These are phyloP conservation scores for Anastatus disparis DNA, from an alignment of 1,140 invertebrate genomes.

Conservation along the genomic window DNA sequence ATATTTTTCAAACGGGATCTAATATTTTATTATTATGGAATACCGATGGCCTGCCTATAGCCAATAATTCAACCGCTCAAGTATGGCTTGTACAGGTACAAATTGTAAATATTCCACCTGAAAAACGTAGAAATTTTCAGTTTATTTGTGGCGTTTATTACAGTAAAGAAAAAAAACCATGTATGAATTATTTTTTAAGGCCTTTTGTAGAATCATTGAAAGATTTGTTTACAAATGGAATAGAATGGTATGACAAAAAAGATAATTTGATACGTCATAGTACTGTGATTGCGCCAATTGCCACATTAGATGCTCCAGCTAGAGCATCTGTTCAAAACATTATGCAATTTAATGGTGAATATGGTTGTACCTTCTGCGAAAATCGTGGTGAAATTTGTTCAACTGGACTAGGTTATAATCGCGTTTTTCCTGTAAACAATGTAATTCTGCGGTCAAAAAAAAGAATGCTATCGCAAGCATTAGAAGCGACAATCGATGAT, in stretches of 20 bases:
- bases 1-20: background rate
- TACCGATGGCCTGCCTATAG: slow-evolving; percentile 32
- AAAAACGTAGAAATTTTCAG: too few relatives aligned
- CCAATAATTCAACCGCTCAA: slow-evolving; percentile 34
- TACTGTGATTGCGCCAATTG: slow-evolving; percentile 27
- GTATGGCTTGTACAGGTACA: slow-evolving; percentile 27
- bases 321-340: too few relatives aligned
- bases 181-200: slow-evolving; percentile 28
- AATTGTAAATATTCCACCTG: too few relatives aligned
- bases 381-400: background rate
- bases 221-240: slow-evolving; percentile 3
- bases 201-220: background rate
- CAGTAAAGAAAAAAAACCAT: slow-evolving; percentile 23
- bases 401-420: background rate
- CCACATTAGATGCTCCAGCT: too few relatives aligned
- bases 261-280: background rate
- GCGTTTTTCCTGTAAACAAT: background rate
- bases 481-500: background rate
- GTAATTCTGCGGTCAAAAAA: background rate
- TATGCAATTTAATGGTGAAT: too few relatives aligned
- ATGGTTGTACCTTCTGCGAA: background rate
- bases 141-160: slow-evolving; percentile 31
- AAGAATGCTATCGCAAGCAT: background rate
- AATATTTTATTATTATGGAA: slow-evolving; percentile 37
- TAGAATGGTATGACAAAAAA: slow-evolving; percentile 6